A percentile compares a stretch with the other conserved stretches of the same genome.
Evolutionary conservation across 2,888 invertebrate species (phyloP).

Genomic region (Blastobasis adustella): DNA sequence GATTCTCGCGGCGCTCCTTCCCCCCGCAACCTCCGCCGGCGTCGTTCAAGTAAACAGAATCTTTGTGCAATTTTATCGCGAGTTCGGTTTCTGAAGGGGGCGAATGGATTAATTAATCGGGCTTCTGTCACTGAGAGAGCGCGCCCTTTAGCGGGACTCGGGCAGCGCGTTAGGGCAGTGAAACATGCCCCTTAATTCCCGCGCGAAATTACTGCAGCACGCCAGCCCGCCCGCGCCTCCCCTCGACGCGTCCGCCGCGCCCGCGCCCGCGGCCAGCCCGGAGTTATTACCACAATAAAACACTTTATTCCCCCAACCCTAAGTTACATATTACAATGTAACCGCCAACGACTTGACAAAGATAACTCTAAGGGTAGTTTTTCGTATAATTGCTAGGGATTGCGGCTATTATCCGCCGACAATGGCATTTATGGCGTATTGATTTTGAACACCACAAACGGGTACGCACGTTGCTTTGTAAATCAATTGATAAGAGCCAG

Average conservation of each 20-base stretch:
- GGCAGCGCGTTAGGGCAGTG: slow-evolving; percentile 14
- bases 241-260: neutral
- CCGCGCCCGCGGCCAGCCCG: too few relatives aligned
- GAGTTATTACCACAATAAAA: slow-evolving; percentile 17
- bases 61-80: slow-evolving; percentile 34
- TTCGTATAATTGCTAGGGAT: slow-evolving; percentile 58
- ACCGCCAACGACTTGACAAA: slow-evolving; percentile 10
- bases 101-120: slow-evolving; percentile 62
- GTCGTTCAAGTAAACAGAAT: slow-evolving; percentile 40
- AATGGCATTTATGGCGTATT: slow-evolving; percentile 25
- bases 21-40: slow-evolving; percentile 16
- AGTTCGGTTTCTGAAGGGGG: slow-evolving; percentile 48
- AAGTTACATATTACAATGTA: slow-evolving; percentile 22
- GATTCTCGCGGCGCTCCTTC: too few relatives aligned
- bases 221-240: neutral
- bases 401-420: slow-evolving; percentile 52
- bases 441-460: too few relatives aligned
- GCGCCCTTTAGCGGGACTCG: neutral
- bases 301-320: slow-evolving; percentile 21
- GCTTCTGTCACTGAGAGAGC: slow-evolving; percentile 44
- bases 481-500: too few relatives aligned
- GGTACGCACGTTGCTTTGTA: too few relatives aligned
- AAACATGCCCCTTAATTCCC: slow-evolving; percentile 47
- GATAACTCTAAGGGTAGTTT: slow-evolving; percentile 49
- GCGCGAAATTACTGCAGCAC: slow-evolving; percentile 20